Evolutionary conservation across 2,888 invertebrate species (phyloP).

Genomic region (Diploptera punctata): DNA sequence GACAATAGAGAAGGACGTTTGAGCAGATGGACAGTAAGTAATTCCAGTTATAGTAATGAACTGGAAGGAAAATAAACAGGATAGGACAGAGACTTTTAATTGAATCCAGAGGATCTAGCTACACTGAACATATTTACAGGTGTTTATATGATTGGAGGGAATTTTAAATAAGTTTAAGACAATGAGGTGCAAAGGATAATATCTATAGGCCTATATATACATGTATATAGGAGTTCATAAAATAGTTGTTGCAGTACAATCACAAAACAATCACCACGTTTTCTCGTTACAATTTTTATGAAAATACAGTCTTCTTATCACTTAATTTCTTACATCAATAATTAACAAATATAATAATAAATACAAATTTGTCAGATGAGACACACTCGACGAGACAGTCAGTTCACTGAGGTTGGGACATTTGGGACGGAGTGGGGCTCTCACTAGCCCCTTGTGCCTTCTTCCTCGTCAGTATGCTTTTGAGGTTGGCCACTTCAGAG

Average conservation of each 20-base stretch:
- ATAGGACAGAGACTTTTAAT: neutral
- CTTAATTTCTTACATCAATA: constrained; percentile 4
- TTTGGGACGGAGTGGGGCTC: neutral
- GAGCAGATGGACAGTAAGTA: constrained; percentile 1
- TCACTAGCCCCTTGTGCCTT: constrained; percentile 17
- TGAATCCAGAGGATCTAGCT: no score
- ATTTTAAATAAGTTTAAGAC: neutral
- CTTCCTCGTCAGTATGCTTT: constrained; percentile 56
- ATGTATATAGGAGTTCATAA: neutral
- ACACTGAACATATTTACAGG: neutral
- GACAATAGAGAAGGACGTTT: neutral
- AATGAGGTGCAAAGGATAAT: neutral
- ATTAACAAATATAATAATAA: constrained; percentile 11
- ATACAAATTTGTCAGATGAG: constrained; percentile 7
- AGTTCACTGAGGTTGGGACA: constrained; percentile 2
- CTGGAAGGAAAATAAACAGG: neutral
- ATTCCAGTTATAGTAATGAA: neutral
- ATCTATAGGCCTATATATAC: no score
- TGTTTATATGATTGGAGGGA: neutral
- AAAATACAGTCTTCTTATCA: constrained; percentile 15
- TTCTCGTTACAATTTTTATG: neutral
- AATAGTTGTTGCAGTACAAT: neutral
- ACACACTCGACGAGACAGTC: neutral
- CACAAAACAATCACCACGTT: constrained; percentile 4
- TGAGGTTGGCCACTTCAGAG: constrained; percentile 89